Base-by-base conservation (phyloP, 2,113 vertebrate species). In the Gallinago media region DNA sequence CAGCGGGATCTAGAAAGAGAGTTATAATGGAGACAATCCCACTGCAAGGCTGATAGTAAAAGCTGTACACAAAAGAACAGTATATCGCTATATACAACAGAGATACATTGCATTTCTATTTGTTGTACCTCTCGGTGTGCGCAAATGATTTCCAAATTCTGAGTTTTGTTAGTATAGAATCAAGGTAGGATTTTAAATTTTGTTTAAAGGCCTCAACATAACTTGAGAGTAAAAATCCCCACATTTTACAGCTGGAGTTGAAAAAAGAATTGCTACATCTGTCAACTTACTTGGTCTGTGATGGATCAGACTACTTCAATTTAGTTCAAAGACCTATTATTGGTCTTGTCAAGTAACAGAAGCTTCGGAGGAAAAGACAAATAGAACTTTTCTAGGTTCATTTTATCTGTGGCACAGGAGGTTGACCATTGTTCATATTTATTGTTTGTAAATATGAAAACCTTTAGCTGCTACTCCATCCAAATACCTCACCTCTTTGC, bases 1-100 rank as follows among this genome's bases (percentile, higher is more conserved):
- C 92, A 93, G 96, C 0, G 2, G 44, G 88, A 75, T 97, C 96
- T 96, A 95, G 96, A 97, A 96, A 96, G 95, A 0, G 1, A 85
- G 61, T 54, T 86, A 96, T 81, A 97, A 94, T 96, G 94, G 92
- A 88, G 88, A 96, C 95, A 96, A 96, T 96, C 96, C 68, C 90
- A 29, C 59, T 81, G 83, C 95, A 95, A 96, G 95, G 96, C 85
- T 89, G 94, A 56, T 46, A 62, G 94, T 49, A 92, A 86, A 96
- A 96, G 83, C 96, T 61, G 21, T 29, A 72, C 85, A 97, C 90
- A 96, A 95, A 96, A 96, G 90, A 71, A 40, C 83, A 36, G 72
- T 84, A 91, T 81, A 44, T n/a, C 1, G 5, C 79, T 72, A 93
- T 3, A 1, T 96, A 96, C 76, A 93, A 77, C 49, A 94, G 38